A percentile compares a stretch with the other conserved stretches of the same genome.
Evolutionary conservation across 2,888 invertebrate species (phyloP).

Genomic region (Lasioglossum lativentre): DNA sequence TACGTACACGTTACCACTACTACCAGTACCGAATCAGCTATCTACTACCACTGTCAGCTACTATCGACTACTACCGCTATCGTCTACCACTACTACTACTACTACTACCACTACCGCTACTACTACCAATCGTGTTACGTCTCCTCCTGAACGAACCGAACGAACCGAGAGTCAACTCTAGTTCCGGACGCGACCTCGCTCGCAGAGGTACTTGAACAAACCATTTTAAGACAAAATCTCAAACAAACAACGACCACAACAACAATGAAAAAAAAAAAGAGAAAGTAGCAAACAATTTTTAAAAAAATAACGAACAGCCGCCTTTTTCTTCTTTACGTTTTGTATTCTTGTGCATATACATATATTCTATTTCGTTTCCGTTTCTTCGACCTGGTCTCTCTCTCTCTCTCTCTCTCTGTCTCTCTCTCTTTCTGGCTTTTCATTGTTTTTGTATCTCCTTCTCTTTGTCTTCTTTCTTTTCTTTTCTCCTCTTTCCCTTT

Average conservation of each 20-base stretch:
- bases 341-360: slow-evolving; percentile 35
- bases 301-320: not conserved
- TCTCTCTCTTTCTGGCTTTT: not conserved
- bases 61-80: slow-evolving; percentile 81
- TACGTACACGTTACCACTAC: slow-evolving; percentile 83
- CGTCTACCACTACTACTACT: slow-evolving; percentile 80
- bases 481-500: not conserved
- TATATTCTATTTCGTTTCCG: not conserved
- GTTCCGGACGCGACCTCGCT: slow-evolving; percentile 82
- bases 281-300: not conserved
- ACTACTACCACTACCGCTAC: slow-evolving; percentile 79
- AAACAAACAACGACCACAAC: not conserved
- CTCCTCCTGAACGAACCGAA: slow-evolving; percentile 82
- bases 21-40: slow-evolving; percentile 81
- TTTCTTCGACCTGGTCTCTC: not conserved
- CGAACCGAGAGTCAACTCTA: slow-evolving; percentile 81
- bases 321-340: slow-evolving; percentile 49
- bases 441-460: not conserved
- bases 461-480: not conserved
- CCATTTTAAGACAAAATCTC: slow-evolving; percentile 57
- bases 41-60: slow-evolving; percentile 81
- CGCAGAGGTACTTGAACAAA: slow-evolving; percentile 83
- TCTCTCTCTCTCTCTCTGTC: not conserved
- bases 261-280: not conserved
- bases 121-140: slow-evolving; percentile 82